Base-by-base conservation (phyloP, 2,113 vertebrate species). In the Macroglossus sobrinus region DNA sequence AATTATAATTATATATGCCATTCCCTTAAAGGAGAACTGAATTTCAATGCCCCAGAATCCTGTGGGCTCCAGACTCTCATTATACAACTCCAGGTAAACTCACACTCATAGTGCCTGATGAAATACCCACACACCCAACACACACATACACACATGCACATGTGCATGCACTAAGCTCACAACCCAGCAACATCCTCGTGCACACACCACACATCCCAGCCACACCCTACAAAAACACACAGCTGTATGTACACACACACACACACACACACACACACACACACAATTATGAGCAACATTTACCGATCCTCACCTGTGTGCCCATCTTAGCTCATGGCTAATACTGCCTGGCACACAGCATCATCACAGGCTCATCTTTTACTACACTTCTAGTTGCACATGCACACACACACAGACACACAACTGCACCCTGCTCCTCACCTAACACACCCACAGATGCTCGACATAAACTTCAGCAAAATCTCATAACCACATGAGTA, bases 1-100 rank as follows among this genome's bases (percentile, higher is more conserved):
- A 94, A 96, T 96, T 35, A 95, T 84, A 69, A 81, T 92, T 74
- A 82, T 57, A 35, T 35, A 45, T 30, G 35, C 85, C n/a, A 74
- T 47, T 50, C 53, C 47, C 68, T 95, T 89, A 95, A 95, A 93
- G 75, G 74, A 86, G n/a, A 82, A 92, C 38, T 47, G 59, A 59
- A 68, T 43, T 63, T 80, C 55, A 96, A 80, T 59, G 13, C 53
- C 21, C 35, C 84, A 61, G 69, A 7, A 78, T 57, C 30, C 61
- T 43, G 9, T 4, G 18, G 69, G 78, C 74, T 88, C 53, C 38
- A 75, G 80, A 53, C 57, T 45, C 55, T 35, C 57, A 63, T n/a
- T n/a, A 16, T 30, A 7, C 7, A 66, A 74, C 47, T 57, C 61
- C 64, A 64, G 68, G 45, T 64, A 90, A 75, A 72, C 28, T 19